phyloP scores from a whole-genome alignment of 2,113 vertebrate genomes.

The Trematomus loennbergii region DNA sequence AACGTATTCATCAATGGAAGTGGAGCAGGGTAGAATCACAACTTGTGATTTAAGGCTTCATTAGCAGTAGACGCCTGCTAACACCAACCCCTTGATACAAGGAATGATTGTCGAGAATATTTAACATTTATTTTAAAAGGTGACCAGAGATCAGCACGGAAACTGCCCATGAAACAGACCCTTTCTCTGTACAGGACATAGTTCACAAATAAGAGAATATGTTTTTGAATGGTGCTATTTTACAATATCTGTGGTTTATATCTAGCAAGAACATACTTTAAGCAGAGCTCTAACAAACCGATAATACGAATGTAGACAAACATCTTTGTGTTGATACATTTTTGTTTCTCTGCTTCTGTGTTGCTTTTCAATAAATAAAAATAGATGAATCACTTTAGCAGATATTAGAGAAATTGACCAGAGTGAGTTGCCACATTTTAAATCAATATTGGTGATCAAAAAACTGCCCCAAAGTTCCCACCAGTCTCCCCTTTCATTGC shows the following conservation, averaged over 20 bases:
- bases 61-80: conserved; percentile 48
- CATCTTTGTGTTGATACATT: not conserved
- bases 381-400: no score
- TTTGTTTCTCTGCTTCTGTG: not conserved
- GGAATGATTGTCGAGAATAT: conserved; percentile 42
- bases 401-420: no score
- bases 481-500: not conserved
- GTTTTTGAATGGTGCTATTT: not conserved
- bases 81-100: conserved; percentile 32
- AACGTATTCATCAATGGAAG: conserved; percentile 66
- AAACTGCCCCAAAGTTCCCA: not conserved
- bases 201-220: not conserved
- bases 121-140: conserved; percentile 26
- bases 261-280: not conserved
- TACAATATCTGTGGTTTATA: not conserved
- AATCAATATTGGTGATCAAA: not conserved
- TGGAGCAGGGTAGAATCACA: conserved; percentile 57
- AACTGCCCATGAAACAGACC: not conserved
- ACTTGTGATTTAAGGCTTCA: conserved; percentile 64
- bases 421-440: not conserved
- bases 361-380: not conserved
- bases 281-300: not conserved
- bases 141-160: conserved; percentile 17
- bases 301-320: not conserved
- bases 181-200: not conserved